Percentiles rank a stretch among this genome's conserved stretches.
These are phyloP conservation scores for Rhegmatorhina hoffmannsi DNA, from an alignment of 2,113 vertebrate species.

Conservation along the genomic window DNA sequence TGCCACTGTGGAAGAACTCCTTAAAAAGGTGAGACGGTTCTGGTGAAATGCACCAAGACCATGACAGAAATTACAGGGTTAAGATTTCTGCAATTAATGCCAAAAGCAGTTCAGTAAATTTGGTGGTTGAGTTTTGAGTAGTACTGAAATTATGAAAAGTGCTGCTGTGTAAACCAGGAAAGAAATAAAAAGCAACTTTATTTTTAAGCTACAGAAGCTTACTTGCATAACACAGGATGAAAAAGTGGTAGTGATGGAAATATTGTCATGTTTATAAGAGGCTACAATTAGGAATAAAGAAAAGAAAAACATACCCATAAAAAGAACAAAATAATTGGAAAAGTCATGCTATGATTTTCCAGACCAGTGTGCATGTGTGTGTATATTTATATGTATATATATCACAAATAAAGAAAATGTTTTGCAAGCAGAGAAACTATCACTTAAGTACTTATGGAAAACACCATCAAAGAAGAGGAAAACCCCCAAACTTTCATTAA, in stretches of 20 bases:
- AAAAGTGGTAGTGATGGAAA: not conserved
- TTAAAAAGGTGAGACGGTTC: not conserved
- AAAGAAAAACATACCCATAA: not conserved
- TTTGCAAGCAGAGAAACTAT: not conserved
- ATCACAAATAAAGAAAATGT: not conserved
- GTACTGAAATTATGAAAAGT: not conserved
- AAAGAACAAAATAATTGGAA: not conserved
- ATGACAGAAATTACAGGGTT: not conserved
- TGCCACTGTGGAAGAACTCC: not conserved
- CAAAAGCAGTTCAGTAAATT: not conserved
- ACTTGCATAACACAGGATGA: not conserved
- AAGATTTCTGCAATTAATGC: not conserved
- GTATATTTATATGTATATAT: not conserved
- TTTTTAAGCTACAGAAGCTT: not conserved
- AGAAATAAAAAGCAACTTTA: not conserved
- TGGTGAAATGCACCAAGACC: not conserved
- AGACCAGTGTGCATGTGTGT: not conserved
- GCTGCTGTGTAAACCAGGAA: not conserved
- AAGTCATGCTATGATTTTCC: conserved; percentile 36
- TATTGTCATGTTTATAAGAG: not conserved
- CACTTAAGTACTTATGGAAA: conserved; percentile 37
- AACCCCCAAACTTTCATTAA: conserved; percentile 22
- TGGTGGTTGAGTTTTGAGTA: not conserved
- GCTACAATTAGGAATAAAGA: not conserved
- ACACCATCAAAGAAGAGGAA: conserved; percentile 38